These are phyloP conservation scores for Butorides virescens DNA, from an alignment of 2,113 vertebrate genomes.

Conservation along the genomic window DNA sequence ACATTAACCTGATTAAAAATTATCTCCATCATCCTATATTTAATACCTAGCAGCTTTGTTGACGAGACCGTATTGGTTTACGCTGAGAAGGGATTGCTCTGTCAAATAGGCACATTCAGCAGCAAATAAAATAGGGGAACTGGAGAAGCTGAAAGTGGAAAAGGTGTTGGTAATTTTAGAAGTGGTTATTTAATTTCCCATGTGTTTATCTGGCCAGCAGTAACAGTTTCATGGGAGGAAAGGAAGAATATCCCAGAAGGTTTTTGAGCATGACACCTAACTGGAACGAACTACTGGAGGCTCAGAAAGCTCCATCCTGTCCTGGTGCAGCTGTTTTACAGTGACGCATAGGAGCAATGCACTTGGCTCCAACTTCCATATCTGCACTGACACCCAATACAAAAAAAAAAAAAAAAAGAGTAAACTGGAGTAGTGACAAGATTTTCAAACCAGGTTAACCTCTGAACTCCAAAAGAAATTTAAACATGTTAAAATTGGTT, in stretches of 20 bases:
- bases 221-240: not conserved
- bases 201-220: not conserved
- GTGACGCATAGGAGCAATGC: no score
- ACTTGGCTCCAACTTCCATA: not conserved
- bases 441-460: not conserved
- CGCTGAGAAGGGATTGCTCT: not conserved
- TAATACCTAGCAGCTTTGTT: constrained; percentile 9
- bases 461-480: not conserved
- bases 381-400: not conserved
- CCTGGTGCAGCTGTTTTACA: not conserved
- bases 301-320: not conserved
- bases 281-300: not conserved
- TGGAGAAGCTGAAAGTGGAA: not conserved
- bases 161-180: not conserved
- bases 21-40: constrained; percentile 21
- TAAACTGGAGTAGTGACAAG: not conserved
- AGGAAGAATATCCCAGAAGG: not conserved
- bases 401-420: no score
- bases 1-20: constrained; percentile 60
- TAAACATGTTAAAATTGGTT: not conserved
- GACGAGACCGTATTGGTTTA: not conserved
- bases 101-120: not conserved
- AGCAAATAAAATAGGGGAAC: not conserved
- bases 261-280: not conserved
- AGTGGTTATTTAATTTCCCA: not conserved